phyloP scores from a whole-genome alignment of 2,797 vertebrate species.

The Ciconia nigra region DNA sequence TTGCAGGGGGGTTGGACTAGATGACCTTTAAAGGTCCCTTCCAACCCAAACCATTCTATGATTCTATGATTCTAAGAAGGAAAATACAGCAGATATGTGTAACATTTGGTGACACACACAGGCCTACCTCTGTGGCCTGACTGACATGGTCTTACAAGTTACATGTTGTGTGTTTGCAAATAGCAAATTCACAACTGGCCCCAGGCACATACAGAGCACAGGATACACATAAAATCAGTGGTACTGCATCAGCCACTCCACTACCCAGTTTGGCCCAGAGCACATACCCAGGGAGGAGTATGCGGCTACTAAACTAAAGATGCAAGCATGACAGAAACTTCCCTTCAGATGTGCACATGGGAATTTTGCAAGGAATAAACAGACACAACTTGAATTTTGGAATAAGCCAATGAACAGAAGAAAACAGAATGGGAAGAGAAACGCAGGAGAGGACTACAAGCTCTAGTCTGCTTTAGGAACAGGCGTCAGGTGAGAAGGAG shows the following conservation, averaged over 20 bases:
- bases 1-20: not conserved
- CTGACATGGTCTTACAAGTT: accelerated
- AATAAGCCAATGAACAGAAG: not conserved
- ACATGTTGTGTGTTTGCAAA: not conserved
- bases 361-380: not conserved
- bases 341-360: accelerated
- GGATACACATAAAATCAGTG: not conserved
- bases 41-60: not conserved
- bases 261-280: not conserved
- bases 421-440: not conserved
- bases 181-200: not conserved
- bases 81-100: not conserved
- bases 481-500: not conserved
- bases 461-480: not conserved
- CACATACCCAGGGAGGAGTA: not conserved
- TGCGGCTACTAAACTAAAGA: not conserved
- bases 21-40: not conserved
- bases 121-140: not conserved
- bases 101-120: not conserved
- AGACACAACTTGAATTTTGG: not conserved
- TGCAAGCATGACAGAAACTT: not conserved
- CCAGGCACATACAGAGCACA: not conserved
- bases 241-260: not conserved
- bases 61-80: not conserved
- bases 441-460: not conserved